Evolutionary conservation across 2,113 vertebrate species (phyloP).

Genomic region (Hipposideros armiger): DNA sequence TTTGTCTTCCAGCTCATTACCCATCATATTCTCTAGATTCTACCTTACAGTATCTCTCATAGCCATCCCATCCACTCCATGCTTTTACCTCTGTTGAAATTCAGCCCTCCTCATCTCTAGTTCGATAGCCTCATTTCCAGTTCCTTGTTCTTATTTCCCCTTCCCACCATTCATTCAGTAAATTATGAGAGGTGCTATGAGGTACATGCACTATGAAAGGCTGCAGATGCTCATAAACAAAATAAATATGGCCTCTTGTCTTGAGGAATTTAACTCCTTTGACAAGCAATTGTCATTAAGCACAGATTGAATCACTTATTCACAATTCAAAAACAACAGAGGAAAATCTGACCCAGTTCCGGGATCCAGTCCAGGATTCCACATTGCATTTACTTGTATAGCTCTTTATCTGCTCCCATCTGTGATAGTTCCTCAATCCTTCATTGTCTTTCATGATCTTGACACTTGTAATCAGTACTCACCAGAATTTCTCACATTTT

Average conservation of each 20-base stretch:
- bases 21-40: neutral
- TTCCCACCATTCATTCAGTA: neutral
- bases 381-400: neutral
- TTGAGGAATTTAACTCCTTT: neutral
- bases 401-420: neutral
- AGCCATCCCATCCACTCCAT: too few relatives aligned
- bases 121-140: neutral
- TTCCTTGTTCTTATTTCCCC: neutral
- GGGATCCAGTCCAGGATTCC: neutral
- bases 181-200: neutral
- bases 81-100: neutral
- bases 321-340: neutral
- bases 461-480: neutral
- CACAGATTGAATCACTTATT: neutral
- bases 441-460: neutral
- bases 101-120: neutral
- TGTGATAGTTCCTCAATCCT: neutral
- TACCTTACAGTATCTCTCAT: neutral
- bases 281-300: neutral
- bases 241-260: neutral
- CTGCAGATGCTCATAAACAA: neutral
- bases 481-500: neutral
- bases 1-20: neutral
- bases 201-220: accelerated
- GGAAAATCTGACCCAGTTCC: neutral